Evolutionary conservation across 2,888 invertebrate genomes (phyloP), one percentile per base, ranked within the genome.

Genomic region (Brenthis daphne): DNA sequence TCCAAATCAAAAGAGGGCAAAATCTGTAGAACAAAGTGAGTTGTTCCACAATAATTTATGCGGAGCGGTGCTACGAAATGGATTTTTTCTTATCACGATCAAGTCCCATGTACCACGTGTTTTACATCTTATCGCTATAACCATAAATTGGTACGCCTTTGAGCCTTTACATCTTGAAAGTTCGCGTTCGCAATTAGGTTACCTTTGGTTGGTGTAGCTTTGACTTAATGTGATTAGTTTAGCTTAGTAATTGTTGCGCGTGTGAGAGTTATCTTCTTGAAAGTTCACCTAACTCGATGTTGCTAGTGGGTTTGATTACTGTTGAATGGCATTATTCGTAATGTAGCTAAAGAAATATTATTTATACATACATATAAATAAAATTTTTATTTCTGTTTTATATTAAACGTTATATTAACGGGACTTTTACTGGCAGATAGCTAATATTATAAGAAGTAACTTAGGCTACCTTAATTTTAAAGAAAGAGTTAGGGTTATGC

Each of bases 131-230:
- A 84, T 84, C 84, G 80, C 77, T 75, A 74, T 75, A 75, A 71
- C 79, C 79, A 83, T 84, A 84, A 84, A 83, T 84, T 81, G 79
- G 80, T 80, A 76, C 75, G 72, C 75, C 67, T 64, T 66, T 61
- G 60, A 65, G 58, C 64, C 43, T 56, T 60, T 48, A 37, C 57
- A 57, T 72, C 48, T 61, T 64, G 58, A 33, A 54, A 63, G 37
- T 63, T 63, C 53, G 37, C 63, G 51, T 54, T 63, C 8, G 43
- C 53, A 63, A 63, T 63, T 63, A 63, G 63, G 51, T 63, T 12
- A 50, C n/a, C 29, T 60, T 60, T 29, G 48, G 48, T 48, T 60
- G 20, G n/a, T 48, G 48, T 29, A 50, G 16, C 50, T 60, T 60
- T 60, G 29, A 60, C 48, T 60, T 50, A n/a, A 43, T 60, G 11